Evolutionary conservation across 2,888 invertebrate genomes (phyloP).

Genomic region (Sisyra nigra): DNA sequence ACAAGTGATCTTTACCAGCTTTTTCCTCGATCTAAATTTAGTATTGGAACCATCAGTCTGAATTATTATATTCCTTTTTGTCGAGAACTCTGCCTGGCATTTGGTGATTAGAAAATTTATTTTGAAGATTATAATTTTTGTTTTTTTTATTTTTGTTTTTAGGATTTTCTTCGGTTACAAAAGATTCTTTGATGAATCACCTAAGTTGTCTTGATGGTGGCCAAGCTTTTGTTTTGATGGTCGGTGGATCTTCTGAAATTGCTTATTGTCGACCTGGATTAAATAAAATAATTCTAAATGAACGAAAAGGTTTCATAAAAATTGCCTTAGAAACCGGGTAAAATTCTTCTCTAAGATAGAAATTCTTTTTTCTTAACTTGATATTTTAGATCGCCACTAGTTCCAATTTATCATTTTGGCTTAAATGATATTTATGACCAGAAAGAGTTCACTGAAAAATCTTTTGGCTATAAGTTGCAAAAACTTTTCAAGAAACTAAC

Average conservation of each 20-base stretch:
- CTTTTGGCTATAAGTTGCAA: conserved; percentile 43
- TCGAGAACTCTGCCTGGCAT: too few species aligned
- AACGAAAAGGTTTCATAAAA: conserved; percentile 59
- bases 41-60: too few species aligned
- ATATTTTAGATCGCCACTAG: conserved; percentile 40
- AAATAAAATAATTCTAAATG: conserved; percentile 47
- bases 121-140: too few species aligned
- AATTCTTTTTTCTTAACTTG: too few species aligned
- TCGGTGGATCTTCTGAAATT: conserved; percentile 79
- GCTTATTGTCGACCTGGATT: conserved; percentile 57
- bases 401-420: conserved; percentile 73
- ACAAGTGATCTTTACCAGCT: too few species aligned
- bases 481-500: conserved; percentile 40
- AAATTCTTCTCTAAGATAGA: too few species aligned
- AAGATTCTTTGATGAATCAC: too few species aligned
- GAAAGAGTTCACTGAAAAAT: conserved; percentile 49
- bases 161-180: too few species aligned
- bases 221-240: conserved; percentile 46
- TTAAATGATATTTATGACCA: conserved; percentile 59
- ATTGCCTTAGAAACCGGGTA: conserved; percentile 55
- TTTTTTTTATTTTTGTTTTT: too few species aligned
- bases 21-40: too few species aligned
- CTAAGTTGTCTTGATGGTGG: conserved; percentile 3
- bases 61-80: too few species aligned
- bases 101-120: too few species aligned